phyloP scores from a whole-genome alignment of 2,113 vertebrate genomes.

The Zingel zingel region DNA sequence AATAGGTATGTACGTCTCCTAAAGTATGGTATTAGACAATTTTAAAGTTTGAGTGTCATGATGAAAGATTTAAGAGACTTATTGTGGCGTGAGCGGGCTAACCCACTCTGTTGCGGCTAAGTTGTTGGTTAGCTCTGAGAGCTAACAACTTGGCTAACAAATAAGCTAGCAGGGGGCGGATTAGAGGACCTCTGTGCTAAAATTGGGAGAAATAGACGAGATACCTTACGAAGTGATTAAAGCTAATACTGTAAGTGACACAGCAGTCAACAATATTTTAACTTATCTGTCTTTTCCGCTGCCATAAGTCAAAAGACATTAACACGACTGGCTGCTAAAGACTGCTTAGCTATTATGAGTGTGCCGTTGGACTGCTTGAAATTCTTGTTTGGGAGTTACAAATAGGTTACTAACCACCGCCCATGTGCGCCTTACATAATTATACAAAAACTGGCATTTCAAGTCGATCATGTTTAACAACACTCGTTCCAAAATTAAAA shows the following conservation, averaged over 20 bases:
- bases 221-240: not conserved
- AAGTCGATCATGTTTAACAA: not conserved
- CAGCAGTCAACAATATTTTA: no score
- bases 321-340: not conserved
- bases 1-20: not conserved
- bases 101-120: not conserved
- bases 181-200: not conserved
- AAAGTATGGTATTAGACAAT: not conserved
- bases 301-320: not conserved
- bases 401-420: not conserved
- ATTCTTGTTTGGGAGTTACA: not conserved
- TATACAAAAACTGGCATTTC: not conserved
- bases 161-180: not conserved
- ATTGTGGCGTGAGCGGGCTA: not conserved
- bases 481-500: not conserved
- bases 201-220: not conserved
- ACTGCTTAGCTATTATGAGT: not conserved
- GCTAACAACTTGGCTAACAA: not conserved
- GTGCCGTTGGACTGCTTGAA: not conserved
- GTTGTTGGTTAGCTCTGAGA: not conserved
- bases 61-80: not conserved
- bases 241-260: not conserved
- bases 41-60: not conserved
- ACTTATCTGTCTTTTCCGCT: not conserved
- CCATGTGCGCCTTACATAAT: not conserved